Conservation (phyloP, 2,797 vertebrate species). For the Mormyrus proboscirostris region DNA sequence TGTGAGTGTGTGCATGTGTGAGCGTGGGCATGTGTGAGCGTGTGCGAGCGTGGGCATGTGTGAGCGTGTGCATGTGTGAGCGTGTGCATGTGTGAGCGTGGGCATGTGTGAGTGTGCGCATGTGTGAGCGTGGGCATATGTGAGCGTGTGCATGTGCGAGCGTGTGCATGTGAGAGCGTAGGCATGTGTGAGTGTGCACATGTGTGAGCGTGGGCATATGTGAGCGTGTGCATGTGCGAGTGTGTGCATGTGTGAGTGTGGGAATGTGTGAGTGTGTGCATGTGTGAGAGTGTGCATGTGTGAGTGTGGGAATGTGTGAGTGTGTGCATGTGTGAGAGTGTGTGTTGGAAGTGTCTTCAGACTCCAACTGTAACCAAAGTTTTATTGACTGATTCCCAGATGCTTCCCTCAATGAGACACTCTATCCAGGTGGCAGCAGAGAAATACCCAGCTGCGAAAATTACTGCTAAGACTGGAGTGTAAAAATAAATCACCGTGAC, state of each 20-base stretch:
- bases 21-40: too few species aligned
- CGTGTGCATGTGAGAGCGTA: not conserved
- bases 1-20: not conserved
- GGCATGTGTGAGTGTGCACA: not conserved
- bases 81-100: too few species aligned
- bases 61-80: not conserved
- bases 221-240: not conserved
- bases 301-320: not conserved
- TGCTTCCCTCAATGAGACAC: not conserved
- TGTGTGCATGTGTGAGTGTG: not conserved
- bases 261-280: not conserved
- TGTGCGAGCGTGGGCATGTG: not conserved
- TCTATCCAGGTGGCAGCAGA: constrained; percentile 9
- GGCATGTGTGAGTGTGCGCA: too few species aligned
- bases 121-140: too few species aligned
- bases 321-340: not conserved
- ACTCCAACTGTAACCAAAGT: not conserved
- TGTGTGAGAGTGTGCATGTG: not conserved
- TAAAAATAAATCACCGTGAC: constrained; percentile 23
- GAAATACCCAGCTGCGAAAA: constrained; percentile 20
- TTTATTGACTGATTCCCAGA: not conserved
- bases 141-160: not conserved
- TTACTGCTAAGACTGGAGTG: not conserved
- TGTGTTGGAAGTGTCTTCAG: not conserved
- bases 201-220: not conserved